Base-by-base conservation (phyloP, 2,888 invertebrate species). In the Mesodorylaimus sp. region DNA sequence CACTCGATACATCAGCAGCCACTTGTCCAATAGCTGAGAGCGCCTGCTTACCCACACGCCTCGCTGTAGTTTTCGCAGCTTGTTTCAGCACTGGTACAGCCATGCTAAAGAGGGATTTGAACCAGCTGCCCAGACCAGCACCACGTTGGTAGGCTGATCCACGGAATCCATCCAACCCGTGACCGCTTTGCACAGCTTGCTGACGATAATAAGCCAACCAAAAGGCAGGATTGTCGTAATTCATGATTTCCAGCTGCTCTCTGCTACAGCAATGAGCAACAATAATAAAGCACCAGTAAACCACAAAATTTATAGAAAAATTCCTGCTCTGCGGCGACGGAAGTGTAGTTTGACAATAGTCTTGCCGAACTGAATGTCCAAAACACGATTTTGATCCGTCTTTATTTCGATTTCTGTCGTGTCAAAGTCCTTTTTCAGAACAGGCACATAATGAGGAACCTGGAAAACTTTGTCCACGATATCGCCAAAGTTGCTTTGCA, bases 291-390 rank as follows among this genome's bases (percentile, higher is more conserved):
- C n/a, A n/a, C n/a, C n/a, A n/a, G n/a, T n/a, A n/a, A n/a, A n/a
- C n/a, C n/a, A n/a, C n/a, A n/a, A n/a, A n/a, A n/a, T n/a, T n/a
- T n/a, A n/a, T n/a, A n/a, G n/a, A n/a, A n/a, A n/a, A n/a, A n/a
- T n/a, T 26, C 46, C 27, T 29, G 28, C 16, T 29, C 26, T 46
- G 16, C 21, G 16, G 19, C 41, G 5, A 3, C 48, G 25, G n/a
- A 48, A 48, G 21, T 48, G 48, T 5, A 48, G 27, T 21, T 48
- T 48, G 25, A 48, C 41, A 26, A 48, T 19, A 25, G 28, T n/a
- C 41, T 48, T 48, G n/a, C 48, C 39, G 27, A 41, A 48, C 7
- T 3, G 19, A 21, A 48, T 39, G 3, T 13, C 28, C 5, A 48
- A 16, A 3, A 27, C 27, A 39, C 27, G 3, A 16, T 41, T 28